Evolutionary conservation across 1,140 invertebrate genomes (phyloP), one percentile per base, ranked within the genome.

Genomic region (Drosophila arizonae): DNA sequence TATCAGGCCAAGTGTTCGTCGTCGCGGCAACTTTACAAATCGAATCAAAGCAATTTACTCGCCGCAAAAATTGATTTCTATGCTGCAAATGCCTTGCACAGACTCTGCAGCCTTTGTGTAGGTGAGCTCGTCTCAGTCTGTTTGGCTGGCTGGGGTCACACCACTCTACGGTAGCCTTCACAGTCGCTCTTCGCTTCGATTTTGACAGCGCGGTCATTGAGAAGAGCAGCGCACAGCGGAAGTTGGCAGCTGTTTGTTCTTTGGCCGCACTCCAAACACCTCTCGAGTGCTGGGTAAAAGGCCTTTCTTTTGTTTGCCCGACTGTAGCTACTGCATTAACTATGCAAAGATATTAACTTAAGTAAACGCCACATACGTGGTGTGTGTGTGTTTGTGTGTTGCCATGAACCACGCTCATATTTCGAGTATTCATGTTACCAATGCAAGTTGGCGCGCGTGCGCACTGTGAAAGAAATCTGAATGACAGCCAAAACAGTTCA

Each of bases 41-140:
- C 82, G 71, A 86, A 87, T 87, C 78, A 87, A 86, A 78, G 74
- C 78, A 85, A 85, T 82, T 82, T 82, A 76, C 60, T 60, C 75
- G 72, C 62, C 64, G 46, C 67, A 72, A 64, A 82, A 82, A 82
- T 87, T 81, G 79, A 68, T 61, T 72, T 56, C 57, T 57, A 71
- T 65, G 68, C 62, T 54, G 54, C 24, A 58, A 63, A 66, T 66
- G 45, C 54, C 66, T 66, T 30, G 30, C 46, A 39, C 54, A 58
- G 54, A 39, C 36, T n/a, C 54, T 66, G 33, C 46, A 8, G n/a
- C 15, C n/a, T 6, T 8, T 15, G 57, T 52, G 39, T 54, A 66
- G 69, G 58, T 60, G 39, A 72, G 39, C 48, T 60, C 24, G 55
- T 28, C 51, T 58, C 60, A 24, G 21, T 30, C 28, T 30, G 4